phyloP scores from a whole-genome alignment of 2,888 invertebrate species.

The Drosophila anomalipes region DNA sequence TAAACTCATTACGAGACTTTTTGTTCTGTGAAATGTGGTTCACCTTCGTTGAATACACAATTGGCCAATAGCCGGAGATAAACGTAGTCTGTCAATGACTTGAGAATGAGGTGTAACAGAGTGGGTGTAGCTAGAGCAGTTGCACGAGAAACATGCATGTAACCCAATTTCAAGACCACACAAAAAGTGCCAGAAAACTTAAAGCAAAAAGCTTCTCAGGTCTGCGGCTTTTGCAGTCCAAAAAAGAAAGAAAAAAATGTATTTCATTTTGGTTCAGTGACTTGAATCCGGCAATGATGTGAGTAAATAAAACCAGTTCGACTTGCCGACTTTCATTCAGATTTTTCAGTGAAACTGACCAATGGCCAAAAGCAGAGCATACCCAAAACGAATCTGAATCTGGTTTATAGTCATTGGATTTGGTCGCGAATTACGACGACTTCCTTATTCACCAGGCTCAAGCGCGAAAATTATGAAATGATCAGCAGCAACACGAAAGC shows the following conservation, averaged over 20 bases:
- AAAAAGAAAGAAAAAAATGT: slow-evolving; percentile 58
- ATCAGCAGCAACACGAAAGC: slow-evolving; percentile 51
- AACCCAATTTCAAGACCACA: slow-evolving; percentile 64
- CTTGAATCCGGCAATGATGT: slow-evolving; percentile 46
- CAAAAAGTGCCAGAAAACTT: slow-evolving; percentile 40
- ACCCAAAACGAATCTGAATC: slow-evolving; percentile 67
- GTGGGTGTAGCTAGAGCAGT: slow-evolving; percentile 19
- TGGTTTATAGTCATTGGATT: slow-evolving; percentile 65
- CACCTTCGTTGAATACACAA: slow-evolving; percentile 60
- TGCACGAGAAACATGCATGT: slow-evolving; percentile 31
- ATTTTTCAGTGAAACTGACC: slow-evolving; percentile 65
- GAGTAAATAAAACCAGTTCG: slow-evolving; percentile 63
- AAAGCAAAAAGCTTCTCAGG: slow-evolving; percentile 47
- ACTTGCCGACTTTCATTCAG: slow-evolving; percentile 69
- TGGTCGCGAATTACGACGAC: slow-evolving; percentile 44
- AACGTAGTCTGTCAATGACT: slow-evolving; percentile 30
- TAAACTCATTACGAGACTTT: slow-evolving; percentile 34
- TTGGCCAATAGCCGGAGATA: slow-evolving; percentile 68
- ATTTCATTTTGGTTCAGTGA: slow-evolving; percentile 72
- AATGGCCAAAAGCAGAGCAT: slow-evolving; percentile 59
- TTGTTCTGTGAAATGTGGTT: slow-evolving; percentile 54
- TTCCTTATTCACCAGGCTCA: slow-evolving; percentile 60
- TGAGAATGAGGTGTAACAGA: slow-evolving; percentile 17
- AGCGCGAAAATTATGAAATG: slow-evolving; percentile 66
- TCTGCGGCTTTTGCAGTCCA: slow-evolving; percentile 52